Conservation (phyloP, 2,888 invertebrate genomes). For the Mesoligia furuncula region DNA sequence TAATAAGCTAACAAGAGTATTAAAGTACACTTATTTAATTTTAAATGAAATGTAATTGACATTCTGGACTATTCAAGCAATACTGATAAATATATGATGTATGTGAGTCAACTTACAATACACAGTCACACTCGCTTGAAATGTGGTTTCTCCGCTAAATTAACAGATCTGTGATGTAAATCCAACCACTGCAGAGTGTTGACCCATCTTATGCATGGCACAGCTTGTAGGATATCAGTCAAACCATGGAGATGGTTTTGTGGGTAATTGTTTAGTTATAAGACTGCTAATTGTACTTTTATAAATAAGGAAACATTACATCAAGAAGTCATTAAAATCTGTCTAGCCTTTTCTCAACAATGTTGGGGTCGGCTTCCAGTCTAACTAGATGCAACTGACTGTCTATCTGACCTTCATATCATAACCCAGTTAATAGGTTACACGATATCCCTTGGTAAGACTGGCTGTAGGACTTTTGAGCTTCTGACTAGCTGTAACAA, state of each 20-base stretch:
- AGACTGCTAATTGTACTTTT: background rate
- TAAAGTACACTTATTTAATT: background rate
- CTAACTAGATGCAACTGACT: background rate
- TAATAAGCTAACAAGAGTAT: background rate
- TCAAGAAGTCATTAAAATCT: background rate
- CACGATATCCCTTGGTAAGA: background rate
- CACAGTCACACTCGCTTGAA: background rate
- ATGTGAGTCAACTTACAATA: background rate
- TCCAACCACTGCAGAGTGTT: background rate
- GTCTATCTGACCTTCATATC: background rate
- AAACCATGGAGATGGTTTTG: background rate
- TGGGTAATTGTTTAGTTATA: background rate
- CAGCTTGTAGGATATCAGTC: background rate
- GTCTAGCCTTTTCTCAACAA: background rate
- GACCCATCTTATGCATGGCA: background rate
- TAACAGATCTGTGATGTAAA: background rate
- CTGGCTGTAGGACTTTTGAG: background rate
- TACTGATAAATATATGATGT: slow-evolving; percentile 11
- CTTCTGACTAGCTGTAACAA: background rate
- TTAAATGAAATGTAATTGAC: background rate
- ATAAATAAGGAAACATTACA: background rate
- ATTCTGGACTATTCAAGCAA: background rate
- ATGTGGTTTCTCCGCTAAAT: background rate
- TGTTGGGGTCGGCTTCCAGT: background rate
- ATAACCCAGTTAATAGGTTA: background rate